Evolutionary conservation across 2,797 vertebrate genomes (phyloP).

Genomic region (Arctocebus calabarensis): DNA sequence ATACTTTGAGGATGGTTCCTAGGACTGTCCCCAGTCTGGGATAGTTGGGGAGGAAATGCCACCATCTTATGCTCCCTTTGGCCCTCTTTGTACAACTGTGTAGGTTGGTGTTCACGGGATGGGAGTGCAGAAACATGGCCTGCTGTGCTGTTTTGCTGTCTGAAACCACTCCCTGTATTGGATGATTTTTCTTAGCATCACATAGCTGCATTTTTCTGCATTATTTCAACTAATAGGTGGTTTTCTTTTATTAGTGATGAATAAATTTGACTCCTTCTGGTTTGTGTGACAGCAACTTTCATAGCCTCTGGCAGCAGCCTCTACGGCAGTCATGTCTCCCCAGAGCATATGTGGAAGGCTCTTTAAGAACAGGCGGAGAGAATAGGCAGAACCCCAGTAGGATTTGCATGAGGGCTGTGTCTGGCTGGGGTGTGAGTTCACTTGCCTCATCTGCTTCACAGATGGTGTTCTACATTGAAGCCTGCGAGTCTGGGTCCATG

Average conservation of each 20-base stretch:
- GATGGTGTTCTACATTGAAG: conserved; percentile 99
- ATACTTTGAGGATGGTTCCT: background rate
- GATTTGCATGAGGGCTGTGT: rapidly evolving
- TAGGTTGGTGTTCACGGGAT: rapidly evolving
- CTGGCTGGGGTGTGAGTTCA: background rate
- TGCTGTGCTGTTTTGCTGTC: rapidly evolving
- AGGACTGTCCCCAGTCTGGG: background rate
- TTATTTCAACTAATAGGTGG: background rate
- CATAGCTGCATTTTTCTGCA: rapidly evolving
- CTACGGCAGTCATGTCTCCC: background rate
- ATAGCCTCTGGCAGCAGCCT: background rate
- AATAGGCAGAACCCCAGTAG: background rate
- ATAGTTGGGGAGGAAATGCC: background rate
- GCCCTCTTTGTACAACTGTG: rapidly evolving
- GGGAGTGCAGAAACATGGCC: rapidly evolving
- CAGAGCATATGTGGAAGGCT: background rate
- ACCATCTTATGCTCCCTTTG: background rate
- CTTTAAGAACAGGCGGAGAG: background rate
- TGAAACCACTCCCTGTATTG: background rate
- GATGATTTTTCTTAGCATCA: background rate
- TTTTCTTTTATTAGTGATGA: background rate
- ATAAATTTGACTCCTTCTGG: background rate
- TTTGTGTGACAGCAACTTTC: background rate
- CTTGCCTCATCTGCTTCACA: conserved; percentile 76
- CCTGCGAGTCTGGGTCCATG: conserved; percentile 99